Evolutionary conservation across 2,888 invertebrate species (phyloP), one percentile per base, ranked within the genome.

Genomic region (Caenorhabditis sp.): DNA sequence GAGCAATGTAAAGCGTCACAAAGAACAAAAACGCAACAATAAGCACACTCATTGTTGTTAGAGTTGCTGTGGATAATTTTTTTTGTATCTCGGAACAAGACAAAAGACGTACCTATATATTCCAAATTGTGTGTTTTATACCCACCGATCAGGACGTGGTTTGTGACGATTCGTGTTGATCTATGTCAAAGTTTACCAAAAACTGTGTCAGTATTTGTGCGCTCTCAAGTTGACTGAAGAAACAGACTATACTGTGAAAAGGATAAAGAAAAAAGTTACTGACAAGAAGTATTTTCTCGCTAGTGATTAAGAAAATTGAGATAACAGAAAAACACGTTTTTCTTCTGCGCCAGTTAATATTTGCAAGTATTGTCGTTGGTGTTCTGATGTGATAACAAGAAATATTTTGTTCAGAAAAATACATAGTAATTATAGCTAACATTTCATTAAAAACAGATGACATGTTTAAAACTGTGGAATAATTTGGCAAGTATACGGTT

Each of bases 401-500:
- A 13, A 2, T 40, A 11, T 13, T 40, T 40, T 13, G 2, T 47
- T 47, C 47, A 47, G n/a, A 18, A 4, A 18, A 47, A 47, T 20
- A 9, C 15, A 40, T 40, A 13, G 8, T 40, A 40, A 40, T 9
- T 40, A 3, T 4, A 32, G 9, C 32, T 32, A 40, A 40, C 9
- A 40, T 3, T 40, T 40, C 40, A 40, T 40, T 13, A 3, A 9
- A 2, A 40, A 50, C n/a, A n/a, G n/a, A n/a, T n/a, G 32, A 32
- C 9, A 6, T 32, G 32, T 4, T 51, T n/a, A 55, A 28, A n/a
- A 28, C n/a, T 69, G 69, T 18, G 60, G 69, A 2, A 69, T 37
- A 5, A 69, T 22, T 11, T 50, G 11, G 18, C 71, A 71, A n/a
- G 35, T 81, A 37, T 68, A 82, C 18, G 62, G 62, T 6, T 51